These are phyloP conservation scores for Myotis yumanensis DNA, from an alignment of 2,113 vertebrate genomes.

Conservation along the genomic window DNA sequence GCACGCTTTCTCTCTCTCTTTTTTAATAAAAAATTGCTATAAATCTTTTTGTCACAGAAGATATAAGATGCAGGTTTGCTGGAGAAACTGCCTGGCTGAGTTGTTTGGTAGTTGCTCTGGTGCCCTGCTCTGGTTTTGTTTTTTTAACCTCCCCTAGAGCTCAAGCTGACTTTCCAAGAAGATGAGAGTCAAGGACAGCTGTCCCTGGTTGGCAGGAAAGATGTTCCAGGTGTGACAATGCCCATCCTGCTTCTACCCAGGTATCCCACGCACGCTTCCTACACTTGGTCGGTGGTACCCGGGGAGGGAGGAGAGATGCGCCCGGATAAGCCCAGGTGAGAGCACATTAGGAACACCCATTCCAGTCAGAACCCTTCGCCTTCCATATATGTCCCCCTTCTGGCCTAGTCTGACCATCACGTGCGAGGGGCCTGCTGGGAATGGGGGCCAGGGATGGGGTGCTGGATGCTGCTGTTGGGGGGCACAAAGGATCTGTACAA, in stretches of 20 bases:
- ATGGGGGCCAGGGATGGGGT: not conserved
- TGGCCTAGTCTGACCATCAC: not conserved
- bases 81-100: constrained; percentile 64
- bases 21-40: constrained; percentile 77
- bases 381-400: not conserved
- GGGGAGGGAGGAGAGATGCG: not conserved
- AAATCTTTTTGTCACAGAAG: constrained; percentile 78
- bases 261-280: rapidly evolving
- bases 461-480: not conserved
- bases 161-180: constrained; percentile 71
- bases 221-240: not conserved
- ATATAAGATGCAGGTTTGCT: constrained; percentile 61
- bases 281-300: not conserved
- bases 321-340: rapidly evolving
- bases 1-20: constrained; percentile 55
- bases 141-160: constrained; percentile 42
- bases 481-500: too few species aligned
- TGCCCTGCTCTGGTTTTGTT: constrained; percentile 26
- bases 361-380: not conserved
- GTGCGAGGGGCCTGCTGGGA: not conserved
- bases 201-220: constrained; percentile 6
- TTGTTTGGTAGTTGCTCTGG: constrained; percentile 67
- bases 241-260: not conserved
- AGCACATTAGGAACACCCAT: not conserved
- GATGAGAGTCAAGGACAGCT: constrained; percentile 39